phyloP scores from a whole-genome alignment of 2,797 vertebrate genomes.

The Acrossocheilus fasciatus region DNA sequence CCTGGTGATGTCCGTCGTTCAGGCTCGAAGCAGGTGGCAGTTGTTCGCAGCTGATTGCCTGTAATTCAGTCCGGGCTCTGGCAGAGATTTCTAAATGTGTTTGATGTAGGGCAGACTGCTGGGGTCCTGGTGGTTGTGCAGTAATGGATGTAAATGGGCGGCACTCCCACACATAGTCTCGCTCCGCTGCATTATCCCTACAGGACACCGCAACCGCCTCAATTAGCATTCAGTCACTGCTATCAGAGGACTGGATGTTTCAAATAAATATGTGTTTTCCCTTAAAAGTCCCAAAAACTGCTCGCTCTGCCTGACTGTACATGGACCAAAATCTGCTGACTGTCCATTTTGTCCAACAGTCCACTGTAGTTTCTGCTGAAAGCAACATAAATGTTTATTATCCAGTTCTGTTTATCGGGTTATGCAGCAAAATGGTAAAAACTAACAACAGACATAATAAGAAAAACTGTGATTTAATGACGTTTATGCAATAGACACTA shows the following conservation, averaged over 20 bases:
- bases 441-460: neutral
- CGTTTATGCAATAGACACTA: neutral
- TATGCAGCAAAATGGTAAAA: neutral
- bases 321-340: neutral
- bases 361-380: neutral
- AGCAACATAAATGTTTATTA: neutral
- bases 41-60: constrained; percentile 18
- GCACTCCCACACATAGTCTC: constrained; percentile 22
- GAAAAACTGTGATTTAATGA: neutral
- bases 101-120: constrained; percentile 28
- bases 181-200: constrained; percentile 40
- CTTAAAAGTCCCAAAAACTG: neutral
- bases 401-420: neutral
- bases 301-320: neutral
- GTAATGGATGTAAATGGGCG: constrained; percentile 37
- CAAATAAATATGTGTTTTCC: neutral
- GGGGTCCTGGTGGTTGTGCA: constrained; percentile 33
- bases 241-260: constrained; percentile 7
- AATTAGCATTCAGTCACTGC: constrained; percentile 22
- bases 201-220: constrained; percentile 4
- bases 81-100: constrained; percentile 9
- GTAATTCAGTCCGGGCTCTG: constrained; percentile 3
- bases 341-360: neutral
- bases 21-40: constrained; percentile 16
- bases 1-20: neutral